Evolutionary conservation across 1,140 invertebrate genomes (phyloP).

Genomic region (Macrostomum lignano): DNA sequence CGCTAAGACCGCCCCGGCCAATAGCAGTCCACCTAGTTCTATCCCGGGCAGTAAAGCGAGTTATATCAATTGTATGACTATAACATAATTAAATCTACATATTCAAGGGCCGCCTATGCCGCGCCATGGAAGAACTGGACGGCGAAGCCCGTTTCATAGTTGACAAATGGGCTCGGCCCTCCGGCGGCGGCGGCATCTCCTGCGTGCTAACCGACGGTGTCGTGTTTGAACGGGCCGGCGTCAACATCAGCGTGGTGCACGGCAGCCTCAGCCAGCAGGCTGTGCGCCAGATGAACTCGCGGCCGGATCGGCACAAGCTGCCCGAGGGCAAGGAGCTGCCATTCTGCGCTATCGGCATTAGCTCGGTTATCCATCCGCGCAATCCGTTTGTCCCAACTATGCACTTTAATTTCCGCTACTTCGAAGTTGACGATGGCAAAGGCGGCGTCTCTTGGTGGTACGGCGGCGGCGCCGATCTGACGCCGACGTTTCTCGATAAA

Average conservation of each 20-base stretch:
- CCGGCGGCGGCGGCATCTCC: conserved; percentile 62
- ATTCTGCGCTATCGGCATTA: conserved; percentile 42
- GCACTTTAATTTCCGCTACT: conserved; percentile 90
- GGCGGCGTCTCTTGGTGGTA: conserved; percentile 33
- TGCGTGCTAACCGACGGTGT: conserved; percentile 77
- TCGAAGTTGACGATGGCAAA: conserved; percentile 48
- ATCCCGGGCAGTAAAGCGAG: too few species aligned
- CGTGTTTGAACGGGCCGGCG: conserved; percentile 81
- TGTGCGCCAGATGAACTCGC: conserved; percentile 60
- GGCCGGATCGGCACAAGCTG: conserved; percentile 22
- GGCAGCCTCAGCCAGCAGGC: conserved; percentile 51
- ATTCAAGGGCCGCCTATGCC: background rate
- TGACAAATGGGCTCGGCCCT: conserved; percentile 2
- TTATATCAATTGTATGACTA: too few species aligned
- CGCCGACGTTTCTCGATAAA: conserved; percentile 68
- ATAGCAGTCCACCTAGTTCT: too few species aligned
- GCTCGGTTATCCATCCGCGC: conserved; percentile 78
- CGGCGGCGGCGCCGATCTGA: conserved; percentile 56
- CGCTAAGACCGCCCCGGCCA: too few species aligned
- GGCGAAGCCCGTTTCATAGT: conserved; percentile 4
- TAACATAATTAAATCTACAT: too few species aligned
- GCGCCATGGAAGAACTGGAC: conserved; percentile 1
- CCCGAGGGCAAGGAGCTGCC: background rate
- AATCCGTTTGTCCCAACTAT: conserved; percentile 85
- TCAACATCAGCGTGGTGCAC: conserved; percentile 75